Percentiles rank a stretch among this genome's conserved stretches.
phyloP scores from a whole-genome alignment of 2,797 vertebrate species.

The Cynopterus sphinx region DNA sequence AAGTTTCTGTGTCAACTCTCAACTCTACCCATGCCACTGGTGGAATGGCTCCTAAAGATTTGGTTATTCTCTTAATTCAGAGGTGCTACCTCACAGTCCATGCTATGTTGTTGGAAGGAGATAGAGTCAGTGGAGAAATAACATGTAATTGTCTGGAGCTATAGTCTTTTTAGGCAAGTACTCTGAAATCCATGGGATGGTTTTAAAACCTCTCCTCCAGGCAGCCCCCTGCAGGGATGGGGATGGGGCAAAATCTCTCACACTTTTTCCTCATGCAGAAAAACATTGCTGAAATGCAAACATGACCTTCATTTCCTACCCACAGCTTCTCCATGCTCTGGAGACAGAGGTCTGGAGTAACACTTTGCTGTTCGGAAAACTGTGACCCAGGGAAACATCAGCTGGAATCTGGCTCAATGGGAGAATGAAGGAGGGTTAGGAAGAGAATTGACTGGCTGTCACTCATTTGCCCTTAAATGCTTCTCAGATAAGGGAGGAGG shows the following conservation, averaged over 20 bases:
- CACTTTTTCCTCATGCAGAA: background rate
- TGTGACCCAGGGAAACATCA: background rate
- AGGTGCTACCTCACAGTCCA: fast-evolving
- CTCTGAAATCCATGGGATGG: background rate
- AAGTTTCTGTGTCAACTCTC: no score
- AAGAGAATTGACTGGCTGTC: background rate
- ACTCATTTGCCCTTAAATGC: background rate
- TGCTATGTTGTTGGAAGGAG: fast-evolving
- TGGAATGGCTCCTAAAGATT: background rate
- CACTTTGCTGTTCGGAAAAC: background rate
- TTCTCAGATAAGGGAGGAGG: no score
- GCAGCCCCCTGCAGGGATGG: background rate
- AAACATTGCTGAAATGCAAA: background rate
- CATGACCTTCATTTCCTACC: no score
- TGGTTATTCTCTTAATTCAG: background rate
- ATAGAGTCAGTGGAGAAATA: background rate
- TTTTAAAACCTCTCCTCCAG: background rate
- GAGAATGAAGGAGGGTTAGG: no score
- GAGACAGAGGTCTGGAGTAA: background rate
- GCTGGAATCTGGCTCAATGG: background rate
- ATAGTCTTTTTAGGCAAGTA: background rate
- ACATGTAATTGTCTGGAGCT: background rate
- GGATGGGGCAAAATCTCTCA: background rate
- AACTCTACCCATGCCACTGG: fast-evolving
- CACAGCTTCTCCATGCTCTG: fast-evolving